Percentiles rank a stretch among this genome's conserved stretches.
Conservation (phyloP, 1,140 invertebrate species). For the Drosophila navojoa region DNA sequence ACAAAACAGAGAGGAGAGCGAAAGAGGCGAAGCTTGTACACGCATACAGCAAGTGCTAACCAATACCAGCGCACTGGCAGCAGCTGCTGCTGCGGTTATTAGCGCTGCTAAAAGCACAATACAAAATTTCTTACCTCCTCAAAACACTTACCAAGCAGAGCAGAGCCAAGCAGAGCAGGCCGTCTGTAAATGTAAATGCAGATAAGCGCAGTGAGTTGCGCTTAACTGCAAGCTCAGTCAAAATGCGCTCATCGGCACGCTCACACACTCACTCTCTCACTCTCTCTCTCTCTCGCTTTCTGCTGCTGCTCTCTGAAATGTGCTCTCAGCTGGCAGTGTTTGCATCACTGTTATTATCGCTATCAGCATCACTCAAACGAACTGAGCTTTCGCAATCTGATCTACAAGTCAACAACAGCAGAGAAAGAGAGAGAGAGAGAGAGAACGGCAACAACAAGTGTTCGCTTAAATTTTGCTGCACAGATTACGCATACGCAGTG, state of each 20-base stretch:
- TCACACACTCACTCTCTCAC: too few relatives aligned
- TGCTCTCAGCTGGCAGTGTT: conserved; percentile 5
- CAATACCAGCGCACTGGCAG: neutral
- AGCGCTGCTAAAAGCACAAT: conserved; percentile 33
- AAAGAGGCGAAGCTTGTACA: conserved; percentile 3
- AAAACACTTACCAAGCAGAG: neutral
- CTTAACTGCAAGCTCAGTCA: conserved; percentile 6
- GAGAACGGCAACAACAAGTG: conserved; percentile 36
- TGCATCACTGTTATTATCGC: conserved; percentile 22
- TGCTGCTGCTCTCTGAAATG: conserved; percentile 1
- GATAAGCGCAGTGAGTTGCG: conserved; percentile 33
- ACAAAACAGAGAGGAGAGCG: conserved; percentile 33
- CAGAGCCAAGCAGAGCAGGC: neutral
- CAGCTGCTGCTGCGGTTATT: conserved; percentile 1
- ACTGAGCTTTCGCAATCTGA: conserved; percentile 46
- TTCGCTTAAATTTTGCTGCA: conserved; percentile 22
- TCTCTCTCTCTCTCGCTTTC: too few relatives aligned
- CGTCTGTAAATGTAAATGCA: conserved; percentile 23
- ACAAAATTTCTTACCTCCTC: conserved; percentile 28
- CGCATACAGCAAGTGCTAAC: conserved; percentile 41
- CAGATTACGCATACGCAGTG: conserved; percentile 46
- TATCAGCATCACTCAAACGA: conserved; percentile 45
- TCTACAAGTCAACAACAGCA: conserved; percentile 22
- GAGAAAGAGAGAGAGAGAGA: too few relatives aligned
- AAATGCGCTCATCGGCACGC: neutral